phyloP scores from a whole-genome alignment of 1,140 invertebrate genomes.

The Meteorus sp. region DNA sequence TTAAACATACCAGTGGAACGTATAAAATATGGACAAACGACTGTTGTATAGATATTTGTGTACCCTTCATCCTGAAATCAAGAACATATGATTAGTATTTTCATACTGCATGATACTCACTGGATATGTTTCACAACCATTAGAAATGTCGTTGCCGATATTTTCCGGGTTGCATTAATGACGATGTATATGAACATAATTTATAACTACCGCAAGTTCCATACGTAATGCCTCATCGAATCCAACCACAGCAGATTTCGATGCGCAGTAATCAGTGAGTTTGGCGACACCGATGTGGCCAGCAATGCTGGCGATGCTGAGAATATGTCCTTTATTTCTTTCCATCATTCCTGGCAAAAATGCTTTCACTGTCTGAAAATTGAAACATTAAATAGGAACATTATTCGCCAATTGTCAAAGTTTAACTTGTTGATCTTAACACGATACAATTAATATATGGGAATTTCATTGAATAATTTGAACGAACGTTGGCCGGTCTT shows the following conservation, averaged over 20 bases:
- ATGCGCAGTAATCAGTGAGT: conserved; percentile 92
- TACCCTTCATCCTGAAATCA: conserved; percentile 60
- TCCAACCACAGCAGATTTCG: conserved; percentile 91
- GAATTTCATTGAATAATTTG: no score
- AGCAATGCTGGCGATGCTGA: conserved; percentile 92
- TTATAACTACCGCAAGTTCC: conserved; percentile 66
- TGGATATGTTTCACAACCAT: not conserved
- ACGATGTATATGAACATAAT: not conserved
- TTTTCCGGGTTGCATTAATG: no score
- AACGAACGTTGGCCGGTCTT: not conserved
- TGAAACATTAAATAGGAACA: conserved; percentile 22
- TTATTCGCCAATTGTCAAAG: conserved; percentile 22
- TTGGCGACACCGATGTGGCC: conserved; percentile 80
- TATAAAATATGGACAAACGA: conserved; percentile 93
- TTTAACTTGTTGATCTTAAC: not conserved
- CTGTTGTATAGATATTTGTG: conserved; percentile 80
- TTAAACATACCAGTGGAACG: conserved; percentile 89
- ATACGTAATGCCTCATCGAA: conserved; percentile 85
- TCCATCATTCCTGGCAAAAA: conserved; percentile 93
- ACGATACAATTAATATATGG: not conserved
- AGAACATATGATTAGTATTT: conserved; percentile 10
- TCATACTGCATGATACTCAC: not conserved
- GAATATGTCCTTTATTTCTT: conserved; percentile 87
- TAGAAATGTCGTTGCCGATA: not conserved
- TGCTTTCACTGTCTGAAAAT: conserved; percentile 72